These are phyloP conservation scores for Julus scandinavius DNA, from an alignment of 2,888 invertebrate species.

Conservation along the genomic window DNA sequence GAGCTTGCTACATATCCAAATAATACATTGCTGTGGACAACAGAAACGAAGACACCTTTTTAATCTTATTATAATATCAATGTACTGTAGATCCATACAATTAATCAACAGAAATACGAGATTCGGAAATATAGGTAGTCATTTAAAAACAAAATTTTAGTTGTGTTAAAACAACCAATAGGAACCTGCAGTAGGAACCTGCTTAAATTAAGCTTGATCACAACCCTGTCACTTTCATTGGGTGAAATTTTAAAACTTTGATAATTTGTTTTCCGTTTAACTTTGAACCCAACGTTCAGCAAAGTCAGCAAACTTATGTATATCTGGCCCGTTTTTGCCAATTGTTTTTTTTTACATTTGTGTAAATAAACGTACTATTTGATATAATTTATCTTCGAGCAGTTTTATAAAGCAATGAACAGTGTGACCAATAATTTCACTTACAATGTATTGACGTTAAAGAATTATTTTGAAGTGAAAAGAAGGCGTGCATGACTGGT, in stretches of 20 bases:
- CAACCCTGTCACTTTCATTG: too few species aligned
- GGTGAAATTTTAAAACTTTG: too few species aligned
- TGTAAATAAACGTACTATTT: background rate
- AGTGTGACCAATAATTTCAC: background rate
- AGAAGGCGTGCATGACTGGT: background rate
- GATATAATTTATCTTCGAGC: background rate
- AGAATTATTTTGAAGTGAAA: background rate
- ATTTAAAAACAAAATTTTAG: background rate
- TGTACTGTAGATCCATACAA: background rate
- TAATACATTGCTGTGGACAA: too few species aligned
- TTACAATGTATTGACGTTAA: background rate
- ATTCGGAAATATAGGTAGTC: background rate
- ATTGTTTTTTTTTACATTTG: background rate
- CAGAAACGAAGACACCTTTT: background rate
- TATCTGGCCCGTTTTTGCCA: background rate
- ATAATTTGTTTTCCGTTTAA: slow-evolving; percentile 60
- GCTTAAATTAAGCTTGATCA: too few species aligned
- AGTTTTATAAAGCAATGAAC: background rate
- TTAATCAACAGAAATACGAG: background rate
- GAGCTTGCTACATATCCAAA: background rate
- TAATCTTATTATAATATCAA: background rate
- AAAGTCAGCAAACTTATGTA: too few species aligned
- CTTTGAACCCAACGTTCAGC: too few species aligned
- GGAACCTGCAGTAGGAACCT: too few species aligned
- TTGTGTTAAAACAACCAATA: too few species aligned